Conservation (phyloP, 2,888 invertebrate genomes). For the Cloeon dipterum region DNA sequence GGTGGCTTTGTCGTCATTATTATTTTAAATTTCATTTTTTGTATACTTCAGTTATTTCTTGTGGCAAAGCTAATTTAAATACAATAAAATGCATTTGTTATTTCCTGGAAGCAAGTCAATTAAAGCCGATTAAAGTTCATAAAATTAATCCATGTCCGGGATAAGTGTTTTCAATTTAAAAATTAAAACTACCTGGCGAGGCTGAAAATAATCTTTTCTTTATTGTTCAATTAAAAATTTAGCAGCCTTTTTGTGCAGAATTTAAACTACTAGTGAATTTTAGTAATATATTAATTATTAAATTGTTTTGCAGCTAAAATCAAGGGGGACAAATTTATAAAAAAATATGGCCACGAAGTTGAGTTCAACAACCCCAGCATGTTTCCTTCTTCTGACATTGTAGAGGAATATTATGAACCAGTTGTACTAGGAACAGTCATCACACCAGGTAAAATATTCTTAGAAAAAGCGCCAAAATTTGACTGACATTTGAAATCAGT, state of each 20-base stretch:
- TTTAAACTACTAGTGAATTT: too few species aligned
- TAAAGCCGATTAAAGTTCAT: not conserved
- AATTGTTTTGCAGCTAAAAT: conserved; percentile 30
- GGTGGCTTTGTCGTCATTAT: too few species aligned
- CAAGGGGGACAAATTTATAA: conserved; percentile 44
- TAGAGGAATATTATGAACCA: conserved; percentile 64
- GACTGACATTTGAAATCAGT: conserved; percentile 21
- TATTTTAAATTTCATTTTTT: not conserved
- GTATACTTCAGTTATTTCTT: too few species aligned
- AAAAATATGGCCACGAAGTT: conserved; percentile 31
- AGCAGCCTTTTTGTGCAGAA: too few species aligned
- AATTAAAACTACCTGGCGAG: too few species aligned
- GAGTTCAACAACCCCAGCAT: conserved; percentile 48
- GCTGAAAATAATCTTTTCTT: too few species aligned
- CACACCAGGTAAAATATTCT: conserved; percentile 33
- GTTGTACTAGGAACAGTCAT: conserved; percentile 75
- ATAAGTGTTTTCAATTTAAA: too few species aligned
- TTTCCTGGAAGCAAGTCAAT: too few species aligned
- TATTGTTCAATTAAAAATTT: too few species aligned
- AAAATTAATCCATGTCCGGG: too few species aligned
- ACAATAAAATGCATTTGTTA: too few species aligned
- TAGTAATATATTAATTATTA: not conserved
- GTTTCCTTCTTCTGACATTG: conserved; percentile 39
- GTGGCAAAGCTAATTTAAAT: too few species aligned
- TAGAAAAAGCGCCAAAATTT: not conserved